Evolutionary conservation across 2,888 invertebrate species (phyloP).

Genomic region (Oligia strigilis): DNA sequence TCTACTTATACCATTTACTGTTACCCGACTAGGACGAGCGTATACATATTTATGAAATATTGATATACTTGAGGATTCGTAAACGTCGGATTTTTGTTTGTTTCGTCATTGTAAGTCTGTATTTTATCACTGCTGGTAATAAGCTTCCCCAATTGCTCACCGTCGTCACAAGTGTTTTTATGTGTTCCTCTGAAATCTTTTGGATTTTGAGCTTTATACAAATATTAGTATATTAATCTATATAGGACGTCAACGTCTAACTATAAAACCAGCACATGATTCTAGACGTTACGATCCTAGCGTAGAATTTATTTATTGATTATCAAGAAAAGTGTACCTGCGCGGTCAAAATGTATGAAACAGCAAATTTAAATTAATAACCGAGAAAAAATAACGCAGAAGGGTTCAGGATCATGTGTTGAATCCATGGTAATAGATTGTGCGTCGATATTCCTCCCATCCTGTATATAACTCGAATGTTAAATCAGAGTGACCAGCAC

Average conservation of each 20-base stretch:
- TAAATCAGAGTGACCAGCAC: neutral
- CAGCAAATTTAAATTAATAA: neutral
- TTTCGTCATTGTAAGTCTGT: too few relatives aligned
- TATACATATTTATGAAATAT: conserved; percentile 44
- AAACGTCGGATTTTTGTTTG: neutral
- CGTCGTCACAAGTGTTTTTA: neutral
- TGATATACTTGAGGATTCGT: conserved; percentile 19
- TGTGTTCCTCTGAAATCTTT: neutral
- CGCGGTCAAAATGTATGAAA: neutral
- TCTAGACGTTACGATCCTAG: neutral
- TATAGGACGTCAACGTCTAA: neutral
- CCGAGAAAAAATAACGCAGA: too few relatives aligned
- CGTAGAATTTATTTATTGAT: neutral
- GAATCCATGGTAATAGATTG: neutral
- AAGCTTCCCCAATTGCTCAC: neutral
- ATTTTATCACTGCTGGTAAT: too few relatives aligned
- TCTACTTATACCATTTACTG: conserved; percentile 55
- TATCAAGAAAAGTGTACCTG: neutral
- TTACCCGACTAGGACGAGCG: conserved; percentile 47
- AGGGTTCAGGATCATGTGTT: neutral
- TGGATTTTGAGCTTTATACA: neutral
- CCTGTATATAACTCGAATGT: neutral
- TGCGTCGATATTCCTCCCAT: fast-evolving
- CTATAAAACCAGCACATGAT: neutral
- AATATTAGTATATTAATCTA: too few relatives aligned